phyloP scores from a whole-genome alignment of 2,888 invertebrate genomes.

The Nematopogon swammerdamellus region DNA sequence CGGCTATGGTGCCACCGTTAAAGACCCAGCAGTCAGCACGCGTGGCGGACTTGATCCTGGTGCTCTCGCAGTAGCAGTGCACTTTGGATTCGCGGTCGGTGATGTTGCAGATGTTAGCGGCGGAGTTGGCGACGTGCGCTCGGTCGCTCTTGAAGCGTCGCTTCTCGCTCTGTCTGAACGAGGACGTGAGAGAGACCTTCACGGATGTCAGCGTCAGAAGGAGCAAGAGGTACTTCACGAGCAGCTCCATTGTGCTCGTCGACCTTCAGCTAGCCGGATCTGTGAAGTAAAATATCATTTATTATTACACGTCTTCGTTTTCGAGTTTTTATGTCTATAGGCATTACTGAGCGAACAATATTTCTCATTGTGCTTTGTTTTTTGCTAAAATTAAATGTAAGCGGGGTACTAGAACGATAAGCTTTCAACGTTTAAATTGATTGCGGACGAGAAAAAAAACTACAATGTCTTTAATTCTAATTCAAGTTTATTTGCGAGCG shows the following conservation, averaged over 20 bases:
- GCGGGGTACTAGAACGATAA: too few relatives aligned
- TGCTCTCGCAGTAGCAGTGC: constrained; percentile 65
- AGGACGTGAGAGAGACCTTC: constrained; percentile 52
- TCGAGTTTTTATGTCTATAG: too few relatives aligned
- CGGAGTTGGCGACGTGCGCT: constrained; percentile 35
- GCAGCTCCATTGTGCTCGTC: constrained; percentile 30
- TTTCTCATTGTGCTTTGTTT: too few relatives aligned
- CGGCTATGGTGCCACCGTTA: constrained; percentile 60
- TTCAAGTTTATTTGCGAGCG: too few relatives aligned
- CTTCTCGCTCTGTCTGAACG: constrained; percentile 49
- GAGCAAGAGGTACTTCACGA: constrained; percentile 49
- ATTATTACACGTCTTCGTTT: too few relatives aligned
- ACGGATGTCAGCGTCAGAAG: constrained; percentile 48
- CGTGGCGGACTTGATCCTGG: constrained; percentile 55
- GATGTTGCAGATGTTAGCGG: constrained; percentile 59
- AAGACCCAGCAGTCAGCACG: constrained; percentile 79
- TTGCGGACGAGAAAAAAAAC: too few relatives aligned
- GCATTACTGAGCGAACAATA: too few relatives aligned
- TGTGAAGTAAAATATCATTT: background rate
- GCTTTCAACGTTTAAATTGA: too few relatives aligned
- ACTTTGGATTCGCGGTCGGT: constrained; percentile 53
- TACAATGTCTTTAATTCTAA: too few relatives aligned
- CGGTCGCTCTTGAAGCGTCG: constrained; percentile 50
- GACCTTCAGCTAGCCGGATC: background rate
- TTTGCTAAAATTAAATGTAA: too few relatives aligned